Base-by-base conservation (phyloP, 2,888 invertebrate genomes). In the Drosophila demipolita region DNA sequence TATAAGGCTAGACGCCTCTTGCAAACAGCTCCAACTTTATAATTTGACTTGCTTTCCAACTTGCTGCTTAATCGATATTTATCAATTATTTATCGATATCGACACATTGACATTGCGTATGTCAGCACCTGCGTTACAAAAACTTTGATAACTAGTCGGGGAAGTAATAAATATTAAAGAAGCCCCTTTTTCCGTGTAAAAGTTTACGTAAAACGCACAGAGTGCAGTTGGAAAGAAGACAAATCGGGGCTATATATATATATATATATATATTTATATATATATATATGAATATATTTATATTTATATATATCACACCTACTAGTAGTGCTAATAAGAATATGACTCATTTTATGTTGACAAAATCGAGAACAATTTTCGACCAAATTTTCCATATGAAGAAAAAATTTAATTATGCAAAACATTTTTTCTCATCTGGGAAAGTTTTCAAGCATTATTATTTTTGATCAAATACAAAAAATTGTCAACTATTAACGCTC, bases 61-160 rank as follows among this genome's bases (percentile, higher is more conserved):
- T 26, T 26, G 23, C 26, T 7, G 54, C 54, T 55, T 55, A 26
- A 55, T 55, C 54, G 38, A 55, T 55, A 55, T 12, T 38, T 15
- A 45, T 45, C 45, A 45, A 45, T 45, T 15, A 45, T 45, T 23
- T 45, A 45, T 45, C 45, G 45, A 15, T 45, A 45, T 45, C 45
- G 45, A 45, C 15, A 23, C 15, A 23, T 15, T 2, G 45, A 45
- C 15, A 4, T 23, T 23, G 2, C 23, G 8, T 20, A 11, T 20
- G 20, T 45, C 45, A 23, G 15, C 45, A 8, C 23, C 23, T 23
- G 26, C 23, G 1, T 20, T 45, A 12, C 20, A 7, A 45, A 3
- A 7, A 2, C 45, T 20, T 20, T 7, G 20, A 1, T 6, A 45
- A 23, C 20, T 15, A 23, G 12, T 1, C 36, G 8, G 9, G 3